phyloP scores from a whole-genome alignment of 30 jellyfish, hydroid and myxozoan species.

The Aurelia aurita complex sp. Pacific region DNA sequence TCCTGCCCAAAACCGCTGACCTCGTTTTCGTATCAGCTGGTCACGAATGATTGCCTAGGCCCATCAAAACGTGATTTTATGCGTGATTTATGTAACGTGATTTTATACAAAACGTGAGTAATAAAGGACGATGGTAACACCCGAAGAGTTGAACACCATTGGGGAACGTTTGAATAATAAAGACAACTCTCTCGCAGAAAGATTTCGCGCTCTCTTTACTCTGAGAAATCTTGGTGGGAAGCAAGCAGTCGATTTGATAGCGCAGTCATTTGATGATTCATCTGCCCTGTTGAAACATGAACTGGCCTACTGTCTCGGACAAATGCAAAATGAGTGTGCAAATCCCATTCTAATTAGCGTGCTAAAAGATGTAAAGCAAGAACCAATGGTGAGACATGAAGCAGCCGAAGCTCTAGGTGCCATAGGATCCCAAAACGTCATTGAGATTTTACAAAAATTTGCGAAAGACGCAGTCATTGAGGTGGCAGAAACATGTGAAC shows the following conservation, averaged over 20 bases:
- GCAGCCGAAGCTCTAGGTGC: conserved; percentile 99
- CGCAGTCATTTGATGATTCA: conserved; percentile 75
- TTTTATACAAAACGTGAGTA: not conserved
- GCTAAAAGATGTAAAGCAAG: conserved; percentile 75
- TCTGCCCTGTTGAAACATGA: conserved; percentile 98
- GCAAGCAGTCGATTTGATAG: conserved; percentile 70
- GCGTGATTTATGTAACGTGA: not conserved
- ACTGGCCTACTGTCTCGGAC: conserved; percentile 99
- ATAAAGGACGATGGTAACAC: conserved; percentile 17
- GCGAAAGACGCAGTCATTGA: conserved; percentile 62
- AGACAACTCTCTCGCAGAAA: conserved; percentile 67
- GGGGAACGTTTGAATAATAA: conserved; percentile 64
- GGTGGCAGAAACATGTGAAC: conserved; percentile 99
- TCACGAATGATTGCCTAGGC: too few species aligned
- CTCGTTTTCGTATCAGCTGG: too few species aligned
- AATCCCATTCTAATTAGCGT: conserved; percentile 55
- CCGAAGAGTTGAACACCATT: conserved; percentile 40
- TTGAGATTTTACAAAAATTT: conserved; percentile 58
- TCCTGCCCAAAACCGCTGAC: too few species aligned
- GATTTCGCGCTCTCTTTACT: conserved; percentile 91
- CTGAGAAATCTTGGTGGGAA: conserved; percentile 73
- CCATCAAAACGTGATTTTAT: too few species aligned
- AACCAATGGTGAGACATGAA: conserved; percentile 95
- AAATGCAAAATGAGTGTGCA: conserved; percentile 91
- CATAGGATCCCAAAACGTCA: conserved; percentile 65